Conservation (phyloP, 2,888 invertebrate species). For the Helobdella robusta region DNA sequence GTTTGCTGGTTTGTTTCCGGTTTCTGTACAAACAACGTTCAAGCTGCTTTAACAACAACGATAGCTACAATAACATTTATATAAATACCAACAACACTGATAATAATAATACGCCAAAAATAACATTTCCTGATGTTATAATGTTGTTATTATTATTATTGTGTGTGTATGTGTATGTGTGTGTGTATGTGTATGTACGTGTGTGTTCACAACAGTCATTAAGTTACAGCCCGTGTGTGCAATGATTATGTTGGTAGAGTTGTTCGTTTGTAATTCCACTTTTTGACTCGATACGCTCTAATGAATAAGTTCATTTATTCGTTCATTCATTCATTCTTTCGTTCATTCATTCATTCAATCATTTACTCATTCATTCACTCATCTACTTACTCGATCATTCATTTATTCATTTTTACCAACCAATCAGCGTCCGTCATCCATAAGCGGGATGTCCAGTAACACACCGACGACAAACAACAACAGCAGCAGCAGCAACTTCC, state of each 20-base stretch:
- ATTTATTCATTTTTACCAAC: too few species aligned
- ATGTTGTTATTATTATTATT: not conserved
- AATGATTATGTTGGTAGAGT: not conserved
- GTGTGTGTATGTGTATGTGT: conserved; percentile 7
- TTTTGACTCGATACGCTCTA: not conserved
- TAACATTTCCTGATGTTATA: not conserved
- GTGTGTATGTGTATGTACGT: conserved; percentile 11
- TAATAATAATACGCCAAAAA: not conserved
- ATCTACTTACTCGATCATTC: too few species aligned
- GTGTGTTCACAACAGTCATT: not conserved
- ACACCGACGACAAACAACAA: too few species aligned
- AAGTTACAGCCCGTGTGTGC: not conserved
- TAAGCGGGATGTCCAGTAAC: conserved; percentile 25
- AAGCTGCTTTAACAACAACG: too few species aligned
- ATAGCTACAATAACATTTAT: too few species aligned
- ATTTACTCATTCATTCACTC: too few species aligned
- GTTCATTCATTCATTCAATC: too few species aligned
- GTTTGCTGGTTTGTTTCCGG: too few species aligned
- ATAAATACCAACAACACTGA: not conserved
- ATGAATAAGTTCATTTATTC: not conserved
- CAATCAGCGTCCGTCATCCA: conserved; percentile 30
- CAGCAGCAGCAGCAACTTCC: too few species aligned
- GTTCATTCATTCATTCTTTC: too few species aligned
- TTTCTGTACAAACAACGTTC: too few species aligned
- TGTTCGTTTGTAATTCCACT: not conserved